phyloP scores from a whole-genome alignment of 2,113 vertebrate species.

The Callipepla squamata region DNA sequence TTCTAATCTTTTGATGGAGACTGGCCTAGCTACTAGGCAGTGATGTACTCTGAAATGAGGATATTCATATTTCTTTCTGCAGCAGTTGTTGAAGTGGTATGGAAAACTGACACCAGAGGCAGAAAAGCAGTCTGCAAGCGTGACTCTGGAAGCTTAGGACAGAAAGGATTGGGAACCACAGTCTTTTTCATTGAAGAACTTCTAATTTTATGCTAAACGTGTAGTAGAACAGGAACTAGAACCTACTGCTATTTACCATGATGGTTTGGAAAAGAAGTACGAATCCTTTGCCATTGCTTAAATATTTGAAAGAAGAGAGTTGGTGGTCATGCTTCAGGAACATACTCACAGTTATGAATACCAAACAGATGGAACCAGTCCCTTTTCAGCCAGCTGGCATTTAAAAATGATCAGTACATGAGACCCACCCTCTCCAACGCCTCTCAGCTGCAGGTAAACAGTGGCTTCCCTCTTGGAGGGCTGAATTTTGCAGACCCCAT shows the following conservation, averaged over 20 bases:
- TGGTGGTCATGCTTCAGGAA: neutral
- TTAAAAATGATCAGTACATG: neutral
- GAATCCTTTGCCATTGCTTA: neutral
- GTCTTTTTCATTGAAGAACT: neutral
- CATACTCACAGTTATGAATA: neutral
- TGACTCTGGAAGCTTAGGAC: neutral
- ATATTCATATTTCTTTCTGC: neutral
- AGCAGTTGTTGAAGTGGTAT: neutral
- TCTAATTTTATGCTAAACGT: neutral
- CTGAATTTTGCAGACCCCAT: neutral
- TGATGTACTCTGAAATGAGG: neutral
- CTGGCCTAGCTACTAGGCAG: neutral
- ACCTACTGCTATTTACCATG: neutral
- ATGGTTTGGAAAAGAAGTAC: neutral
- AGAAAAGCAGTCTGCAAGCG: neutral
- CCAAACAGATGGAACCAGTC: fast-evolving
- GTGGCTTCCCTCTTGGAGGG: neutral
- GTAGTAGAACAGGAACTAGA: neutral
- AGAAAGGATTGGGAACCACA: neutral
- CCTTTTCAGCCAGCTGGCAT: neutral
- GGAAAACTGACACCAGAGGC: neutral
- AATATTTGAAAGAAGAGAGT: neutral
- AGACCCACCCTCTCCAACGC: neutral
- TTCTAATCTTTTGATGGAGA: neutral
- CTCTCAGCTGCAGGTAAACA: neutral